Evolutionary conservation across 2,113 vertebrate genomes (phyloP).

Genomic region (Serinus canaria): DNA sequence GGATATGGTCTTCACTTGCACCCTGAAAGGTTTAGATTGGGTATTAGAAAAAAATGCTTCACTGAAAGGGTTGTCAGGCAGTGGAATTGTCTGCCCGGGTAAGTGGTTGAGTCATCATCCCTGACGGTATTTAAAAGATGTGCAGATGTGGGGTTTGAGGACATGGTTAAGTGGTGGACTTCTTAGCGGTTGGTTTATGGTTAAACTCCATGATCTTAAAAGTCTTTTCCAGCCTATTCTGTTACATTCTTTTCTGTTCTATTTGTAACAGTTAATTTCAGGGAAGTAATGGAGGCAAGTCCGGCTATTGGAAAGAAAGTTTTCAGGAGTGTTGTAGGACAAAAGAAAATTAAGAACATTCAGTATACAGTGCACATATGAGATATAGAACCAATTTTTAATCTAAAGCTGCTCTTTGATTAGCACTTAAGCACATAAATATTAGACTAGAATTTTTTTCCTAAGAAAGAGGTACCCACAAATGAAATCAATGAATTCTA

Average conservation of each 20-base stretch:
- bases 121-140: neutral
- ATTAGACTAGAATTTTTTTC: neutral
- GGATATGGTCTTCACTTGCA: neutral
- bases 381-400: neutral
- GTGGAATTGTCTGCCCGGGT: neutral
- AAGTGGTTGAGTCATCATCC: neutral
- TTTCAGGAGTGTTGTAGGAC: neutral
- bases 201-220: neutral
- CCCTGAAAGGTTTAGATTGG: neutral
- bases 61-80: neutral
- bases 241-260: neutral
- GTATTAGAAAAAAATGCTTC: neutral
- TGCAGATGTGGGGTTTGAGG: neutral
- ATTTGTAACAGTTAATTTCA: neutral
- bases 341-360: neutral
- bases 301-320: neutral
- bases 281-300: neutral
- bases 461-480: neutral
- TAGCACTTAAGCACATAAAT: neutral
- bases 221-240: neutral
- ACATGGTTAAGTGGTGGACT: neutral
- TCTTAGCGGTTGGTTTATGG: neutral
- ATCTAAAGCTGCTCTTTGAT: neutral
- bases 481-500: neutral
- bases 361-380: neutral